Evolutionary conservation across 2,888 invertebrate species (phyloP), one percentile per base, ranked within the genome.

Genomic region (Micoletzkya japonica): DNA sequence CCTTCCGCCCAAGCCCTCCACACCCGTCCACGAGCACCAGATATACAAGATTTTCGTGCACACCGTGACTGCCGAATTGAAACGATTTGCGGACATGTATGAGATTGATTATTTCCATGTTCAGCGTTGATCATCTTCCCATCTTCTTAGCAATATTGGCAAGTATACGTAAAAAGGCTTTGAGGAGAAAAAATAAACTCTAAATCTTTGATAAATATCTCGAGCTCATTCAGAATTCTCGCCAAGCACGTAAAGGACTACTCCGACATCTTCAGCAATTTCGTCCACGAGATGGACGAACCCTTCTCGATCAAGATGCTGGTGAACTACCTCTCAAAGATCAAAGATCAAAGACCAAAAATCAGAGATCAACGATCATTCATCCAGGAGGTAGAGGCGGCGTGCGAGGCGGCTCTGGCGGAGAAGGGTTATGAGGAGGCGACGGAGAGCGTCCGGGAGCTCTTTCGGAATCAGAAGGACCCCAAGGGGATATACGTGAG

Each of bases 221-320:
- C 6, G 6, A 37, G 44, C 14, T 54, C 54, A 7, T 24, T 30
- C 64, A 66, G 64, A 37, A 34, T 54, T 7, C 34, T 66, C 54
- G 17, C 52, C 20, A 54, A 52, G 28, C 28, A 26, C 4, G 52
- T 37, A 4, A 34, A 32, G 32, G 68, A 68, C 34, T 68, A 68
- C 58, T 68, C 68, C 2, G 68, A 68, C 10, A 2, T 54, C 20
- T 68, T 68, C 34, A 58, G 44, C 44, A 49, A 7, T 4, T 68
- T 68, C 26, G 58, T 34, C 1, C 39, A 32, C 28, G 57, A 57
- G 17, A 39, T 68, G 49, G 44, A 68, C 30, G 68, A 68, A 17
- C 68, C 68, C 10, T 58, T 68, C 68, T 39, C 68, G n/a, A 68
- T 68, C 2, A 37, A 44, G 28, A 39, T 68, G 49, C 68, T 68